A percentile compares a stretch with the other conserved stretches of the same genome.
These are phyloP conservation scores for Halcyon leucocephala DNA, from an alignment of 2,797 vertebrate species.

Conservation along the genomic window DNA sequence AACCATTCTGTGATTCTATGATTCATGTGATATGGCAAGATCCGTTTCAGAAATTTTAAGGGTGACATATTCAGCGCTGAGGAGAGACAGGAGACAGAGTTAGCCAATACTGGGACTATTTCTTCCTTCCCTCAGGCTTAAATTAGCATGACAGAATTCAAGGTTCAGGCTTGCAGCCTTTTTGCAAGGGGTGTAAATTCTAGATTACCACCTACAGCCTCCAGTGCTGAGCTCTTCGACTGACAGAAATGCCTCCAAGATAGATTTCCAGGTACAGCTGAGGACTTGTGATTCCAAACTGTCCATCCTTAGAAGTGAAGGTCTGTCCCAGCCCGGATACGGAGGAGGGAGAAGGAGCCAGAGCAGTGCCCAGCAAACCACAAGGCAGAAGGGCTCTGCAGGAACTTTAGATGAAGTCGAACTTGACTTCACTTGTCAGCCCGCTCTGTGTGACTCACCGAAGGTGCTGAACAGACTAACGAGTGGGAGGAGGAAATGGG, in stretches of 20 bases:
- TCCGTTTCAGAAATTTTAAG: not conserved
- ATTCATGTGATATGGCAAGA: not conserved
- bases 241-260: not conserved
- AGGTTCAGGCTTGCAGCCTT: not conserved
- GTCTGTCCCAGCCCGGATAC: not conserved
- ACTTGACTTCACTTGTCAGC: constrained; percentile 58
- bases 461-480: constrained; percentile 64
- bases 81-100: not conserved
- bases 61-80: not conserved
- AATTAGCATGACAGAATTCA: not conserved
- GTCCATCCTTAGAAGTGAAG: not conserved
- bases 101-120: not conserved
- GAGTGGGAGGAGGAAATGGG: constrained; percentile 59
- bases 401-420: constrained; percentile 20
- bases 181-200: not conserved
- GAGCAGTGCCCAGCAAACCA: not conserved
- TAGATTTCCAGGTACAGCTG: not conserved
- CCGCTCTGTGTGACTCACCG: constrained; percentile 55
- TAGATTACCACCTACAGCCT: not conserved
- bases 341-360: not conserved
- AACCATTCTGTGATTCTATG: not conserved
- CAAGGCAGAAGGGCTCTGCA: not conserved
- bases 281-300: accelerated
- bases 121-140: not conserved
- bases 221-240: not conserved